phyloP scores from a whole-genome alignment of 2,888 invertebrate genomes.

The Marasmarcha lunaedactyla region DNA sequence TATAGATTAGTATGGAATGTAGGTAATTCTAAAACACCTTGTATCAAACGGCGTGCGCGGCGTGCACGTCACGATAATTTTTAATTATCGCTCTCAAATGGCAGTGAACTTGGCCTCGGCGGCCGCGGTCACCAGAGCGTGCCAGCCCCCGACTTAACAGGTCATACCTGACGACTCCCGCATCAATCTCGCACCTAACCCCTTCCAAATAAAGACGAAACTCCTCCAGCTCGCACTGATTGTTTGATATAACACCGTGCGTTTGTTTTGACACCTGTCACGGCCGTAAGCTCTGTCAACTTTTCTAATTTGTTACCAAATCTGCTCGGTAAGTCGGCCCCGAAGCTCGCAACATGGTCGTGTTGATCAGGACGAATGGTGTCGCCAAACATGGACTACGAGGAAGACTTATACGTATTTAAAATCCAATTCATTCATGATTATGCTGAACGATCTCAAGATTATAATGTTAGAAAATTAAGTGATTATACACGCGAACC shows the following conservation, averaged over 20 bases:
- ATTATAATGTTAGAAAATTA: background rate
- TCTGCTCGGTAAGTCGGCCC: background rate
- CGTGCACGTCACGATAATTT: slow-evolving; percentile 64
- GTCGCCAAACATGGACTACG: background rate
- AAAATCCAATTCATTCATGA: background rate
- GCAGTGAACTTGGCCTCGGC: slow-evolving; percentile 67
- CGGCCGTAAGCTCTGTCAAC: background rate
- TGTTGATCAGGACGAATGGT: background rate
- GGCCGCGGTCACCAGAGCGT: slow-evolving; percentile 43
- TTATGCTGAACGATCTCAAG: background rate
- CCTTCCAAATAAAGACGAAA: background rate
- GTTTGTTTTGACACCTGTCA: slow-evolving; percentile 7
- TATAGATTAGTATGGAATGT: slow-evolving; percentile 9
- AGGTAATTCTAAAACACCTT: slow-evolving; percentile 25
- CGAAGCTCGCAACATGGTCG: too few relatives aligned
- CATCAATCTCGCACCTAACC: background rate
- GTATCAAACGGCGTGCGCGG: slow-evolving; percentile 59
- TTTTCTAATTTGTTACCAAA: background rate
- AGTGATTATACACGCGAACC: slow-evolving; percentile 20
- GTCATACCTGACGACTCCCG: slow-evolving; percentile 52
- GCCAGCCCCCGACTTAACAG: slow-evolving; percentile 47
- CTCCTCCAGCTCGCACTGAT: background rate
- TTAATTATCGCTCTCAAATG: slow-evolving; percentile 69
- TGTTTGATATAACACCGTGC: background rate
- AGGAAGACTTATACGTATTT: background rate